These are phyloP conservation scores for Hydrophis major DNA, from an alignment of 2,797 vertebrate genomes.

Conservation along the genomic window DNA sequence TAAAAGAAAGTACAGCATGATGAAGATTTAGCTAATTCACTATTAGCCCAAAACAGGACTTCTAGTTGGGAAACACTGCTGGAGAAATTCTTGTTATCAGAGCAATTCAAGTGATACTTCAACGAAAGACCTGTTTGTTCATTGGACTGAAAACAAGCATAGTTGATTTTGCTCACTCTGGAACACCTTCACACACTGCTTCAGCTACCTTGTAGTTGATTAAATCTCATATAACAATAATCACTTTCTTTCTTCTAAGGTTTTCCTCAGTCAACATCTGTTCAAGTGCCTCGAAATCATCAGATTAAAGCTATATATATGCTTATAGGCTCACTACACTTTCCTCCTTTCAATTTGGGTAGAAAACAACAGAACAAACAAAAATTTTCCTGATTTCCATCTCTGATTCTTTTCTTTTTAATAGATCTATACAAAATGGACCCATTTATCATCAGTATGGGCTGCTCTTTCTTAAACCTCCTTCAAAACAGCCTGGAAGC, in stretches of 20 bases:
- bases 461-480: constrained; percentile 1
- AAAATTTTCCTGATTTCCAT: constrained; percentile 22
- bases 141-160: background rate
- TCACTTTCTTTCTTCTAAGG: background rate
- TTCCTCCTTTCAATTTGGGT: constrained; percentile 24
- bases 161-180: background rate
- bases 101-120: background rate
- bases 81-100: background rate
- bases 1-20: background rate
- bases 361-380: constrained; percentile 13
- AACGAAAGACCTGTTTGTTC: background rate
- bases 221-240: background rate
- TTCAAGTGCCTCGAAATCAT: background rate
- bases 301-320: constrained; percentile 24
- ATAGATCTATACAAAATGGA: constrained; percentile 17
- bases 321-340: constrained; percentile 15
- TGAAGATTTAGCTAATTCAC: background rate
- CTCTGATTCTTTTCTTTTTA: constrained; percentile 15
- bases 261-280: background rate
- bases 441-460: constrained; percentile 16
- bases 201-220: background rate
- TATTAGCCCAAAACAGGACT: background rate
- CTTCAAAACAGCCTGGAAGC: constrained; percentile 16
- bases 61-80: background rate
- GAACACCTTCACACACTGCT: background rate